Conservation (phyloP, 2,797 vertebrate genomes). For the Mormyrops attenuatus region DNA sequence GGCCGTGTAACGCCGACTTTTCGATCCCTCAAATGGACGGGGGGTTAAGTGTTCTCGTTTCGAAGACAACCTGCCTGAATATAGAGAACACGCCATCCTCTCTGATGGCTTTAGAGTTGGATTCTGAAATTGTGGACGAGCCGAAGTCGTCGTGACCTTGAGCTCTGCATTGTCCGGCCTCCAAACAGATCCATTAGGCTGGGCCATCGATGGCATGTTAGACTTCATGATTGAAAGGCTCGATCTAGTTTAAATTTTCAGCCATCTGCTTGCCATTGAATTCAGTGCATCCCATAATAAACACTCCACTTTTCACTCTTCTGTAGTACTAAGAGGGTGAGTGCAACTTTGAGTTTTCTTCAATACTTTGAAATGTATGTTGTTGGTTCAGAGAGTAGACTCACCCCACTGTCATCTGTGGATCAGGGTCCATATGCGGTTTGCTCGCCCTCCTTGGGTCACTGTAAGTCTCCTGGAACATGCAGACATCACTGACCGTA, state of each 20-base stretch:
- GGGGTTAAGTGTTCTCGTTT: background rate
- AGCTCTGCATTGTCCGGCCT: background rate
- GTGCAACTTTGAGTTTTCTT: background rate
- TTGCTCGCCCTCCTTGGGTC: background rate
- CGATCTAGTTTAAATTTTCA: background rate
- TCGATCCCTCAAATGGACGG: background rate
- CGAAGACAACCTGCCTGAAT: background rate
- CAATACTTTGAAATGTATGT: background rate
- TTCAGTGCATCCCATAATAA: background rate
- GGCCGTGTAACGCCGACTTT: background rate
- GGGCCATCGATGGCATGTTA: background rate
- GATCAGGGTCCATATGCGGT: background rate
- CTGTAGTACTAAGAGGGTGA: background rate
- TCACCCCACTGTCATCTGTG: background rate
- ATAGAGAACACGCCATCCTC: background rate
- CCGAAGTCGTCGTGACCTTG: background rate
- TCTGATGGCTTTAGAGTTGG: background rate
- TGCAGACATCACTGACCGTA: background rate
- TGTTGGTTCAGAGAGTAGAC: background rate
- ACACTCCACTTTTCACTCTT: background rate
- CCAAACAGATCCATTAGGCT: background rate
- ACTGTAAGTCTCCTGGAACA: background rate
- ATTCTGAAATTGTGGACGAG: background rate
- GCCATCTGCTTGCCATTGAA: background rate
- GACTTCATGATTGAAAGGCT: slow-evolving; percentile 13